Percentiles rank a stretch among this genome's conserved stretches.
These are phyloP conservation scores for Philotrypesis tridentata DNA, from an alignment of 1,140 invertebrate genomes.

Conservation along the genomic window DNA sequence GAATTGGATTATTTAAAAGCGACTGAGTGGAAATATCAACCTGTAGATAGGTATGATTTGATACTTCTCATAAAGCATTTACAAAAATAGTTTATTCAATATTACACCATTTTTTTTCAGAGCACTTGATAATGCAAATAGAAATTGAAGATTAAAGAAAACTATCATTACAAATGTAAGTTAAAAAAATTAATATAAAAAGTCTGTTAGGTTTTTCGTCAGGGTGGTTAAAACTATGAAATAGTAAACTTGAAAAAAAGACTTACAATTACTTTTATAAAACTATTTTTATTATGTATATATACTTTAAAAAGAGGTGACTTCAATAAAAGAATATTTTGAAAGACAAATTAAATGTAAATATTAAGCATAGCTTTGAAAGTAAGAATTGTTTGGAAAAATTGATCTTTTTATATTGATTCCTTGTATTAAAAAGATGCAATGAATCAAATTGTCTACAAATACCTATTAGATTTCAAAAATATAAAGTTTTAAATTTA, in stretches of 20 bases:
- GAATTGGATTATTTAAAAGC: conserved; percentile 80
- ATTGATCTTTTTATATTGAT: conserved; percentile 15
- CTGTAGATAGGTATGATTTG: conserved; percentile 65
- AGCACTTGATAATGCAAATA: neutral
- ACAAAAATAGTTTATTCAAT: conserved; percentile 1
- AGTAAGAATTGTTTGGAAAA: neutral
- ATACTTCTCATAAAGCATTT: neutral
- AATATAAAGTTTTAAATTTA: neutral
- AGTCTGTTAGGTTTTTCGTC: neutral
- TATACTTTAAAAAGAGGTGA: neutral
- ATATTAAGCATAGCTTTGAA: conserved; percentile 14
- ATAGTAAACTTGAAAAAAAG: neutral
- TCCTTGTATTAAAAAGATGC: conserved; percentile 1
- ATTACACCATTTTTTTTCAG: conserved; percentile 13
- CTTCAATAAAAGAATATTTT: neutral
- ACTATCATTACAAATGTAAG: neutral
- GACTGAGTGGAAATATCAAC: conserved; percentile 82
- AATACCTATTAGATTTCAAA: too few species aligned
- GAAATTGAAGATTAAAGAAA: neutral
- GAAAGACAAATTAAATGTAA: neutral
- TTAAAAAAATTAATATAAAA: neutral
- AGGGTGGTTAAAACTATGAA: neutral
- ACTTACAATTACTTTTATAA: neutral
- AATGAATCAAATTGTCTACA: neutral
- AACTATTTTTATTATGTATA: neutral